A percentile compares a stretch with the other conserved stretches of the same genome.
Conservation (phyloP, 1,140 invertebrate species). For the Drosophila elegans region DNA sequence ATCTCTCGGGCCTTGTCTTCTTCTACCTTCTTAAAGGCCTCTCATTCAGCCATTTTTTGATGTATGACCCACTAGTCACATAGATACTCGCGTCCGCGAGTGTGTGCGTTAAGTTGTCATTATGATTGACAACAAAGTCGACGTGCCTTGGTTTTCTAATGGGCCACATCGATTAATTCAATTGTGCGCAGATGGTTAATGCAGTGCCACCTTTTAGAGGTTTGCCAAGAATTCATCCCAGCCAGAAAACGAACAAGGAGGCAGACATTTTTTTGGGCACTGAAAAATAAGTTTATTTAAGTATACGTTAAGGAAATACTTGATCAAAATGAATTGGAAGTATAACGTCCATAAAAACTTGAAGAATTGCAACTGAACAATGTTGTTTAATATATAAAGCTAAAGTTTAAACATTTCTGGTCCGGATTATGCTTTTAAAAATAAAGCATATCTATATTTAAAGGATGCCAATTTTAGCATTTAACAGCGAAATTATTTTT, state of each 20-base stretch:
- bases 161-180: constrained; percentile 42
- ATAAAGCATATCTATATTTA: too few relatives aligned
- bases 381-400: too few relatives aligned
- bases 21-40: constrained; percentile 7
- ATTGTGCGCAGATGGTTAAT: constrained; percentile 37
- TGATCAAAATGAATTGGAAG: too few relatives aligned
- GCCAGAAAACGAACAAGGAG: not conserved
- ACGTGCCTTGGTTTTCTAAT: constrained; percentile 50
- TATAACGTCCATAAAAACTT: too few relatives aligned
- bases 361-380: too few relatives aligned
- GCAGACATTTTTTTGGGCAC: not conserved
- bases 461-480: too few relatives aligned
- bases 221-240: constrained; percentile 8
- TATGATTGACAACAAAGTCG: constrained; percentile 54
- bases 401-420: too few relatives aligned
- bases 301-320: too few relatives aligned
- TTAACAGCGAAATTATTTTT: too few relatives aligned
- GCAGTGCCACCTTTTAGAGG: constrained; percentile 30
- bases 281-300: not conserved
- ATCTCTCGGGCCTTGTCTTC: constrained; percentile 20
- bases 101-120: constrained; percentile 52
- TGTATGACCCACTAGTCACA: constrained; percentile 39
- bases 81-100: constrained; percentile 22
- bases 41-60: constrained; percentile 45
- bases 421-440: too few relatives aligned